Percentiles rank a stretch among this genome's conserved stretches.
Conservation (phyloP, 1,140 invertebrate species). For the Camponotus pennsylvanicus region DNA sequence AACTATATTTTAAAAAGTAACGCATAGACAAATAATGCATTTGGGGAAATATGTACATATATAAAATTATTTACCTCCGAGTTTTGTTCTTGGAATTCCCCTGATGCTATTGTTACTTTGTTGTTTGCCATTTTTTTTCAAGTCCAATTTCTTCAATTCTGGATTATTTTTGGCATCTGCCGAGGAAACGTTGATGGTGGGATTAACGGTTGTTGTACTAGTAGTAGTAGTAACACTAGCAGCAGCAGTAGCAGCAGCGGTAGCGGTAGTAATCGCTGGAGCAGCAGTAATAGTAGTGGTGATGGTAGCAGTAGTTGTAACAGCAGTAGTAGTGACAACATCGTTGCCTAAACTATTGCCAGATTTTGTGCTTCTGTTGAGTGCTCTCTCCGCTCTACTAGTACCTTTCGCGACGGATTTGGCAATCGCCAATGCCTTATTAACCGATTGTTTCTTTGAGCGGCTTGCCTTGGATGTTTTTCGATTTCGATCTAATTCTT, state of each 20-base stretch:
- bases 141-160: slow-evolving; percentile 73
- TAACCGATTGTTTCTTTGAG: slow-evolving; percentile 79
- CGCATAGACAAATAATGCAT: neutral
- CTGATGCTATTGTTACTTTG: slow-evolving; percentile 72
- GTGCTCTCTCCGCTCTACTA: slow-evolving; percentile 82
- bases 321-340: slow-evolving; percentile 51
- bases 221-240: slow-evolving; percentile 45
- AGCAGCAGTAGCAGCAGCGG: slow-evolving; percentile 48
- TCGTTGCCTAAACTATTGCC: slow-evolving; percentile 64
- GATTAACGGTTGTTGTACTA: slow-evolving; percentile 45
- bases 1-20: neutral
- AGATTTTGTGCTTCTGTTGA: slow-evolving; percentile 79
- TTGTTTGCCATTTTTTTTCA: slow-evolving; percentile 70
- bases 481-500: slow-evolving; percentile 69
- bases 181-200: slow-evolving; percentile 23
- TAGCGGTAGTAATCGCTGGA: slow-evolving; percentile 33
- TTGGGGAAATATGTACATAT: neutral
- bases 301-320: slow-evolving; percentile 55
- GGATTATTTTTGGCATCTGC: slow-evolving; percentile 65
- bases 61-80: slow-evolving; percentile 69
- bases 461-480: slow-evolving; percentile 76
- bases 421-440: slow-evolving; percentile 80
- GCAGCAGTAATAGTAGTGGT: slow-evolving; percentile 53
- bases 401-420: slow-evolving; percentile 82
- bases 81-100: slow-evolving; percentile 72